Evolutionary conservation across 2,113 vertebrate genomes (phyloP).

Genomic region (Pseudois nayaur): DNA sequence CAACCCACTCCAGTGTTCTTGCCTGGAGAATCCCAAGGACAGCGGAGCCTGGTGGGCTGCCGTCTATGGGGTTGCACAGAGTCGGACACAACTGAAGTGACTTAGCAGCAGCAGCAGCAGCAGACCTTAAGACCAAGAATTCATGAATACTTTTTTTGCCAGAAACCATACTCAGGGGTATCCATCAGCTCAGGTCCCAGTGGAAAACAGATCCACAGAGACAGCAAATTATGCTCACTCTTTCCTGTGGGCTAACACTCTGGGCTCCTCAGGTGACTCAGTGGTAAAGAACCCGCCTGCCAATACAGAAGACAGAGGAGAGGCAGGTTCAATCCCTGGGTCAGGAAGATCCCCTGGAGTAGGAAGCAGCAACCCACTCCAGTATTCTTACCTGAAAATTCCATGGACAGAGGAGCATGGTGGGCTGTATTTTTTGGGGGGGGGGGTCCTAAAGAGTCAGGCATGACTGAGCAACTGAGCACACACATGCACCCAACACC

Average conservation of each 20-base stretch:
- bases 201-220: neutral
- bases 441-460: neutral
- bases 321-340: neutral
- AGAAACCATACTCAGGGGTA: neutral
- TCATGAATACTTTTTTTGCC: neutral
- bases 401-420: neutral
- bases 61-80: no score
- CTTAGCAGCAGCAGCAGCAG: no score
- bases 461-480: neutral
- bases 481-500: neutral
- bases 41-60: no score
- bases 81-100: no score
- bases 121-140: neutral
- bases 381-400: neutral
- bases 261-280: neutral
- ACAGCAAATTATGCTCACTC: accelerated
- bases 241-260: neutral
- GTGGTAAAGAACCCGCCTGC: neutral
- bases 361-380: neutral
- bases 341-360: neutral
- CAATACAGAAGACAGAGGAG: neutral
- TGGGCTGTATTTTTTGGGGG: neutral
- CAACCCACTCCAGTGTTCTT: no score
- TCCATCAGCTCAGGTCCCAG: neutral
- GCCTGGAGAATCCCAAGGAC: no score